Base-by-base conservation (phyloP, 2,888 invertebrate species). In the Pterostichus madidus region DNA sequence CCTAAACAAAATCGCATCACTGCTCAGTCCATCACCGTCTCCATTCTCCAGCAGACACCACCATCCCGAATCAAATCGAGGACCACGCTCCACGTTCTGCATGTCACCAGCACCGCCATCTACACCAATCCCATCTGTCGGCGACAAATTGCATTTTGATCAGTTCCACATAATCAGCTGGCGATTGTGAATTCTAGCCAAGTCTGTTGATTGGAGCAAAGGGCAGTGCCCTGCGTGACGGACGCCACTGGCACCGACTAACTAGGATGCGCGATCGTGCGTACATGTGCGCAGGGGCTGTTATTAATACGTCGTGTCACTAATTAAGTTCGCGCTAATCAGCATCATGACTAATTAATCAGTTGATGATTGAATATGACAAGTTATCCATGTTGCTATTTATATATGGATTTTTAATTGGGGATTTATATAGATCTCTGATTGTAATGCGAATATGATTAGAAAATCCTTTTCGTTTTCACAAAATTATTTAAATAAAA, bases 71-170 rank as follows among this genome's bases (percentile, higher is more conserved):
- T 64, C 64, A 64, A 64, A 64, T 35, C 13, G 35, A 64, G 35
- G 11, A 35, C 17, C 17, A 59, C 11, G 17, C 31, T 13, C 15
- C 52, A 52, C 52, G 15, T 11, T 59, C 53, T 53, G 8, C 15
- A 64, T 15, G 68, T 44, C 68, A 39, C 68, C 35, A 64, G 10
- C 32, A n/a, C 32, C 44, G 11, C 10, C 39, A 64, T 44, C 17
- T n/a, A 11, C 8, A 15, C 15, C 68, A 71, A 71, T 71, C 68
- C 68, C 68, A 71, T 17, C 39, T 64, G 39, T 6, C 64, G 13
- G 44, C 39, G 31, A 75, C 75, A 75, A 75, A 75, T 75, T 75
- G 35, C 75, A 75, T 75, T 75, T 75, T 75, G 75, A 75, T 75
- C 75, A 75, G 52, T 75, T 52, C 31, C 39, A 35, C 17, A 52